Conservation (phyloP, 2,888 invertebrate species). For the Bhutanitis thaidina region DNA sequence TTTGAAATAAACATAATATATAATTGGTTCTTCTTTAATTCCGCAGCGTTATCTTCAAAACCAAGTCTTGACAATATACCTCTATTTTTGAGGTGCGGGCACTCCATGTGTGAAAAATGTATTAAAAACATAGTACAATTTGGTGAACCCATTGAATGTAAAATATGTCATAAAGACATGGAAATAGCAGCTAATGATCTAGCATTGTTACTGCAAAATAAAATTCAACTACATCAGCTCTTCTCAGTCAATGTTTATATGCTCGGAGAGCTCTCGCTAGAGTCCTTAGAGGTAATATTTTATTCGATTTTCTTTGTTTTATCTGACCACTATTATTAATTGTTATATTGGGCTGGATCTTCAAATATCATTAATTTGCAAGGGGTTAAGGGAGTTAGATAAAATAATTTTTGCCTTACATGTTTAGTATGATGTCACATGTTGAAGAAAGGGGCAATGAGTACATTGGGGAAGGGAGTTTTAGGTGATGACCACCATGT, state of each 20-base stretch:
- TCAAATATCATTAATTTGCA: too few relatives aligned
- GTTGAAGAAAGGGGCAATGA: too few relatives aligned
- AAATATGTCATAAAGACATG: conserved; percentile 61
- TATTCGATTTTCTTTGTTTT: too few relatives aligned
- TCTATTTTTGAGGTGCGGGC: conserved; percentile 83
- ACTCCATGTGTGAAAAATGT: conserved; percentile 84
- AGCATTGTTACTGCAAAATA: conserved; percentile 36
- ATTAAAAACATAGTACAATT: conserved; percentile 56
- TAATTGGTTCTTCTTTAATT: conserved; percentile 1
- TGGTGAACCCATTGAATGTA: conserved; percentile 68
- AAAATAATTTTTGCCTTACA: too few relatives aligned
- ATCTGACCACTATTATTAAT: too few relatives aligned
- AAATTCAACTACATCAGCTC: conserved; percentile 40
- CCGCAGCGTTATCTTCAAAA: conserved; percentile 36
- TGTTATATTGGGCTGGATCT: too few relatives aligned
- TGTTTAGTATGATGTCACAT: too few relatives aligned
- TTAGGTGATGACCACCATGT: too few relatives aligned
- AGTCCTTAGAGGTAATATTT: conserved; percentile 43
- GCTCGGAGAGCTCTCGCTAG: conserved; percentile 57
- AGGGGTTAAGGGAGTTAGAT: too few relatives aligned
- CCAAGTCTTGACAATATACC: conserved; percentile 63
- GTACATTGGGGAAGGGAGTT: too few relatives aligned
- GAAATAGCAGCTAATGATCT: conserved; percentile 36
- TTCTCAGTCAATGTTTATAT: conserved; percentile 60
- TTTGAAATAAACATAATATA: not conserved